Percentiles rank a stretch among this genome's conserved stretches.
Conservation (phyloP, 2,888 invertebrate species). For the Drosophila meridiana region DNA sequence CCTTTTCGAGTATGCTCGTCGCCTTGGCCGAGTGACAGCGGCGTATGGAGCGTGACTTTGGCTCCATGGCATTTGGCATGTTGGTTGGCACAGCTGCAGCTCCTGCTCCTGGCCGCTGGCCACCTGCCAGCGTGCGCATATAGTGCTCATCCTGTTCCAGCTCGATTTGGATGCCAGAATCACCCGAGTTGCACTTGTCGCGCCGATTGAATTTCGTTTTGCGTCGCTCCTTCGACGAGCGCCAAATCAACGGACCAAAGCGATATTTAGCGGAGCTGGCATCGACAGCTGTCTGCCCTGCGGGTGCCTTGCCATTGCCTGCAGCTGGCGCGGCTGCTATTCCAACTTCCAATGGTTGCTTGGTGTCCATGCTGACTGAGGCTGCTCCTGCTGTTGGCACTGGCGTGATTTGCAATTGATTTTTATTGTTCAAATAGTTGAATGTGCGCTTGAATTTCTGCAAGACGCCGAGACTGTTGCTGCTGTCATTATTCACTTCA, state of each 20-base stretch:
- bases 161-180: slow-evolving; percentile 91
- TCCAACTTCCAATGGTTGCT: slow-evolving; percentile 30
- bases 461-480: slow-evolving; percentile 85
- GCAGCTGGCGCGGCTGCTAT: slow-evolving; percentile 29
- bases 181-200: slow-evolving; percentile 90
- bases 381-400: slow-evolving; percentile 34
- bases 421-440: slow-evolving; percentile 85
- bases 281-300: slow-evolving; percentile 34
- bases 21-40: slow-evolving; percentile 72
- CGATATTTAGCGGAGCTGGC: slow-evolving; percentile 84
- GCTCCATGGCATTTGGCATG: neutral
- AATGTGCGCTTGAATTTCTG: slow-evolving; percentile 90
- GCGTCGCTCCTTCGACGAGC: slow-evolving; percentile 89
- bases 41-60: slow-evolving; percentile 11
- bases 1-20: slow-evolving; percentile 65
- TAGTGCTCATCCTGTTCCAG: slow-evolving; percentile 85
- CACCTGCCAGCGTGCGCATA: slow-evolving; percentile 51
- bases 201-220: slow-evolving; percentile 89
- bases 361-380: slow-evolving; percentile 14
- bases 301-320: slow-evolving; percentile 3
- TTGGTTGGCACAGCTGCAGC: neutral
- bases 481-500: slow-evolving; percentile 21
- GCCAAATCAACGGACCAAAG: slow-evolving; percentile 90
- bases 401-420: slow-evolving; percentile 66
- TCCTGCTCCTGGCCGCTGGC: slow-evolving; percentile 7